Conservation (phyloP, 2,113 vertebrate species). For the Muntiacus muntjak region DNA sequence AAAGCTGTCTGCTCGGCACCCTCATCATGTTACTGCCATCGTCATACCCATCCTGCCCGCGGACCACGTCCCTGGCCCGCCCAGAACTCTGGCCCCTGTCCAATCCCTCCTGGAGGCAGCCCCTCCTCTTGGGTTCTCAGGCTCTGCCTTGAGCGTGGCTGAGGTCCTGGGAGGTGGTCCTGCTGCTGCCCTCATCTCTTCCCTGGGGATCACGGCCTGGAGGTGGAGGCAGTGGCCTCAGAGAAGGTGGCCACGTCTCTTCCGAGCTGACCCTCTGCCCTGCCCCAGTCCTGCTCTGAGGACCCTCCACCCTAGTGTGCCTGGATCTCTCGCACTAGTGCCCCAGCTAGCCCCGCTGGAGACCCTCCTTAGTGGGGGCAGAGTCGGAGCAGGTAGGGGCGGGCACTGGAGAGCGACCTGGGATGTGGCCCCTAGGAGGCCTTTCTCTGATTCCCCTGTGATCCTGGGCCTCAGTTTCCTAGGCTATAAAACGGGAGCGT, state of each 20-base stretch:
- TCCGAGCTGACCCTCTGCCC: neutral
- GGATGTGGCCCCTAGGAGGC: neutral
- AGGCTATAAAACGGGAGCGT: neutral
- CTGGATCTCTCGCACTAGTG: neutral
- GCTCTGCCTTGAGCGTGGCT: neutral
- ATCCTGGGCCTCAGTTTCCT: neutral
- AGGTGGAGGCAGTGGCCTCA: neutral
- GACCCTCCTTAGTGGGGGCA: neutral
- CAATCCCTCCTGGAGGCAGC: neutral
- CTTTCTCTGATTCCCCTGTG: neutral
- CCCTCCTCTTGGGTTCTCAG: neutral
- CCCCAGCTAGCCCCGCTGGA: neutral
- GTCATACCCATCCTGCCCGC: slow-evolving; percentile 86
- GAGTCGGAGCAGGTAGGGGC: neutral
- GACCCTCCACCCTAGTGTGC: neutral
- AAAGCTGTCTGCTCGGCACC: slow-evolving; percentile 72
- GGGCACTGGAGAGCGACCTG: neutral
- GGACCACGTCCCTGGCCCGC: slow-evolving; percentile 62
- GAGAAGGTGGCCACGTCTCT: neutral
- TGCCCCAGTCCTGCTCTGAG: neutral
- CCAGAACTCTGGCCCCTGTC: neutral
- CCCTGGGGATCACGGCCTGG: neutral
- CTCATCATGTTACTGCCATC: slow-evolving; percentile 87
- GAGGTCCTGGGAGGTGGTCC: neutral
- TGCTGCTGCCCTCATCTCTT: neutral